A percentile compares a stretch with the other conserved stretches of the same genome.
These are phyloP conservation scores for Trichomycterus rosablanca DNA, from an alignment of 2,113 vertebrate genomes.

Conservation along the genomic window DNA sequence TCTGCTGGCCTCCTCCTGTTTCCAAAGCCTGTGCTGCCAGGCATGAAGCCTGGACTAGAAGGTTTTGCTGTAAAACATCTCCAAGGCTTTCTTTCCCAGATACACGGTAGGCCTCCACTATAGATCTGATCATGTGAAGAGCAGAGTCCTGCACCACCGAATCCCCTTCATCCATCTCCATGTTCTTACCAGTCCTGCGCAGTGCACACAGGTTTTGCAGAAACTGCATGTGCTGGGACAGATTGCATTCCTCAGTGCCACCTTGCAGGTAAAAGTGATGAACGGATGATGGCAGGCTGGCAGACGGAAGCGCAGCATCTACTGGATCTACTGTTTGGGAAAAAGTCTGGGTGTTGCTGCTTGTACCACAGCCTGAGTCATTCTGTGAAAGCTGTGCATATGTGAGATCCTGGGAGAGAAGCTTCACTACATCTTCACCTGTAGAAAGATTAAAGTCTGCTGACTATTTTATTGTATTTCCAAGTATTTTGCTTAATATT, in stretches of 20 bases:
- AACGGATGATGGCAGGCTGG: not conserved
- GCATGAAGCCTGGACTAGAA: constrained; percentile 66
- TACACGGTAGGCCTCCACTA: constrained; percentile 66
- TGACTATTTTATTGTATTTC: no score
- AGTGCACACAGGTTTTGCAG: constrained; percentile 74
- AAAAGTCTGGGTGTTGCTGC: constrained; percentile 55
- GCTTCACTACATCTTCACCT: constrained; percentile 32
- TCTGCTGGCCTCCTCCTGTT: constrained; percentile 56
- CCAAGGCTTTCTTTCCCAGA: constrained; percentile 49
- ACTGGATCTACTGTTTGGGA: constrained; percentile 28
- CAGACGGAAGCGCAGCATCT: not conserved
- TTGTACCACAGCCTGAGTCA: constrained; percentile 68
- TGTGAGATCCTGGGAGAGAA: constrained; percentile 48
- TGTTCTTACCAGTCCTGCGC: constrained; percentile 54
- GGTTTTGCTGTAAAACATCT: constrained; percentile 47
- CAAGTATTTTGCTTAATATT: no score
- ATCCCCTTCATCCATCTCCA: constrained; percentile 54
- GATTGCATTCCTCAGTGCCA: constrained; percentile 20
- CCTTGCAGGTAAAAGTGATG: not conserved
- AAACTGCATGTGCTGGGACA: constrained; percentile 70
- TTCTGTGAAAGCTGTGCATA: constrained; percentile 27
- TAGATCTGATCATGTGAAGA: constrained; percentile 69
- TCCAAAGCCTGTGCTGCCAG: constrained; percentile 61
- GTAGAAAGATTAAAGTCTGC: not conserved
- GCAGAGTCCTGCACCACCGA: constrained; percentile 69